Evolutionary conservation across 2,113 vertebrate species (phyloP).

Genomic region (Prietella phreatophila): DNA sequence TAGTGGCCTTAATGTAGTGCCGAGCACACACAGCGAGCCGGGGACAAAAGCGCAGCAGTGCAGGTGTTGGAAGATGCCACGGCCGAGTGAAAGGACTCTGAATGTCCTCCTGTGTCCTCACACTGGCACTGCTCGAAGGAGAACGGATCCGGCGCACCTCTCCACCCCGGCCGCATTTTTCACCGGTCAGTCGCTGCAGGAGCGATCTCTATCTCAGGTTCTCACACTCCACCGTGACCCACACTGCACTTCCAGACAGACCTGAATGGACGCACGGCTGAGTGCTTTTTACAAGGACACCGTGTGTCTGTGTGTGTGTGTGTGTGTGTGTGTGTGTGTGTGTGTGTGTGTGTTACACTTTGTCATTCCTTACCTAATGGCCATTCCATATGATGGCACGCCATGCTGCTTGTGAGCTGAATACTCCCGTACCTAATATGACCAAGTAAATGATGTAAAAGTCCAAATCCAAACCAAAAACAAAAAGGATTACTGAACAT

Average conservation of each 20-base stretch:
- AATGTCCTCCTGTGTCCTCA: slow-evolving; percentile 48
- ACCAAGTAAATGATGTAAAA: neutral
- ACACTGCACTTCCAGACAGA: slow-evolving; percentile 13
- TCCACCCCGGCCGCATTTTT: slow-evolving; percentile 50
- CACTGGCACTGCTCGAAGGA: slow-evolving; percentile 45
- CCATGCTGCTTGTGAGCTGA: neutral
- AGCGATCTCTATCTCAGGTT: slow-evolving; percentile 39
- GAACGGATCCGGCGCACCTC: slow-evolving; percentile 34
- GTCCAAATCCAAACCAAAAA: neutral
- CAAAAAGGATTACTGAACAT: neutral
- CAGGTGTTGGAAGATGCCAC: slow-evolving; percentile 69
- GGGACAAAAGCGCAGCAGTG: slow-evolving; percentile 61
- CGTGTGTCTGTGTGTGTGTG: neutral
- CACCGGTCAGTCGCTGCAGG: slow-evolving; percentile 33
- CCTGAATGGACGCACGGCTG: slow-evolving; percentile 10
- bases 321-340: neutral
- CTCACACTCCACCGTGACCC: slow-evolving; percentile 47
- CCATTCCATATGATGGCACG: neutral
- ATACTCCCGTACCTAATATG: neutral
- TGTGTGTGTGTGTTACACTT: neutral
- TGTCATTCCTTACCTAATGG: neutral
- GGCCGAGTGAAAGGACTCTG: slow-evolving; percentile 50
- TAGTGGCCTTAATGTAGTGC: slow-evolving; percentile 55
- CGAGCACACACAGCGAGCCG: slow-evolving; percentile 4
- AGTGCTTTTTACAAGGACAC: slow-evolving; percentile 12